A percentile compares a stretch with the other conserved stretches of the same genome.
Evolutionary conservation across 1,140 invertebrate species (phyloP).

Genomic region (Cataglyphis hispanica): DNA sequence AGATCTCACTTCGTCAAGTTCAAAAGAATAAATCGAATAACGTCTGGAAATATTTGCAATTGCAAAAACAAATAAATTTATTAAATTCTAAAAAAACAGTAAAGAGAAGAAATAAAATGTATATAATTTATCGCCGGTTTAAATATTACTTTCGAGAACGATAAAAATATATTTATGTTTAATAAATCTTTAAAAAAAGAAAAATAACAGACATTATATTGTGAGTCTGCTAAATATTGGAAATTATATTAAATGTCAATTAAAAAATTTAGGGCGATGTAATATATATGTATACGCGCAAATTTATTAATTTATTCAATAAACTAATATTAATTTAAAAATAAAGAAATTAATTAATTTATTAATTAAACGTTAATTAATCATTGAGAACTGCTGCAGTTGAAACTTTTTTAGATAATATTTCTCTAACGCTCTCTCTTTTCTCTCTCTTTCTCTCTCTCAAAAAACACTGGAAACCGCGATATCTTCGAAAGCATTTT

Average conservation of each 20-base stretch:
- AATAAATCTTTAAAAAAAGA: not conserved
- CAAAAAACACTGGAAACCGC: slow-evolving; percentile 3
- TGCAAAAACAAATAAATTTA: slow-evolving; percentile 45
- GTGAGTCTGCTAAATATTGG: not conserved
- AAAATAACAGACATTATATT: not conserved
- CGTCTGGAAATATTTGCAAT: slow-evolving; percentile 63
- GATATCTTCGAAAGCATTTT: not conserved
- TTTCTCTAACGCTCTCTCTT: not conserved
- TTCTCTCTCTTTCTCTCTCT: too few relatives aligned
- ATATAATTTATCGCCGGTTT: not conserved
- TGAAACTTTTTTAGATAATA: not conserved
- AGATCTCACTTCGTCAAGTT: slow-evolving; percentile 59
- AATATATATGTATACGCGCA: not conserved
- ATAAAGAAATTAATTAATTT: not conserved
- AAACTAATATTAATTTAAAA: not conserved
- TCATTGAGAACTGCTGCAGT: not conserved
- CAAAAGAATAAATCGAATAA: slow-evolving; percentile 74
- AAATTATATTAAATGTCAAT: not conserved
- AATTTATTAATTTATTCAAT: slow-evolving; percentile 24
- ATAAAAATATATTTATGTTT: not conserved
- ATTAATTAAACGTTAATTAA: slow-evolving; percentile 18
- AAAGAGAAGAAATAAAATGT: not conserved
- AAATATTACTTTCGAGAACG: slow-evolving; percentile 2
- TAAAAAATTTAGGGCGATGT: not conserved
- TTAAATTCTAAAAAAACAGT: not conserved